These are phyloP conservation scores for Phrynocephalus versicolor DNA, from an alignment of 2,113 vertebrate species.

Conservation along the genomic window DNA sequence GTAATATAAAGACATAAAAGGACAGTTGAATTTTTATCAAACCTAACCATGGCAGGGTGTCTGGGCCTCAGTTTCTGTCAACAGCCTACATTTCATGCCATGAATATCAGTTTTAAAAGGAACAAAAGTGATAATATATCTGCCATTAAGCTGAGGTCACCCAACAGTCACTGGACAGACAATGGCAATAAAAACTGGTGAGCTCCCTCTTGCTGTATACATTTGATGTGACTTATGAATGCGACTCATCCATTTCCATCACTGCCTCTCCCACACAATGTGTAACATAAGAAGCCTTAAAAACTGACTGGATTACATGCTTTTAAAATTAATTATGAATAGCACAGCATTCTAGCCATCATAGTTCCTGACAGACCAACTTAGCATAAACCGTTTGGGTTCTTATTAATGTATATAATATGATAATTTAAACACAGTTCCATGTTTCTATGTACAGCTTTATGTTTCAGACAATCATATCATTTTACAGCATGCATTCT, in stretches of 20 bases:
- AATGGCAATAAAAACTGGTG: neutral
- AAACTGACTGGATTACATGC: slow-evolving; percentile 39
- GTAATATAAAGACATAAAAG: neutral
- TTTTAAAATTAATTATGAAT: slow-evolving; percentile 65
- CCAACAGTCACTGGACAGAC: slow-evolving; percentile 11
- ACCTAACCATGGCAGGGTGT: neutral
- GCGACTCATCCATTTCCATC: slow-evolving; percentile 15
- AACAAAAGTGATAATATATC: neutral
- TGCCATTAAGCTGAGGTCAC: neutral
- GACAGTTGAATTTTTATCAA: neutral
- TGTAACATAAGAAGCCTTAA: slow-evolving; percentile 22
- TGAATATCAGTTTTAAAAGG: neutral
- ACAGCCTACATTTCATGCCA: too few relatives aligned
- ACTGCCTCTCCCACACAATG: neutral
- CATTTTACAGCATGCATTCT: neutral
- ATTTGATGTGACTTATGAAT: slow-evolving; percentile 21
- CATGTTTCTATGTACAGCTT: neutral
- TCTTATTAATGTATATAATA: slow-evolving; percentile 45
- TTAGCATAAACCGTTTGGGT: slow-evolving; percentile 24
- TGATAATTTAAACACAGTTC: neutral
- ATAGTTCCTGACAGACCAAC: slow-evolving; percentile 47
- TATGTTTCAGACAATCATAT: neutral
- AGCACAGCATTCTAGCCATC: slow-evolving; percentile 37
- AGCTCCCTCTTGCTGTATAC: neutral
- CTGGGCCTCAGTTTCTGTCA: too few relatives aligned